These are phyloP conservation scores for Hemichromis elongatus DNA, from an alignment of 2,113 vertebrate genomes.

Conservation along the genomic window DNA sequence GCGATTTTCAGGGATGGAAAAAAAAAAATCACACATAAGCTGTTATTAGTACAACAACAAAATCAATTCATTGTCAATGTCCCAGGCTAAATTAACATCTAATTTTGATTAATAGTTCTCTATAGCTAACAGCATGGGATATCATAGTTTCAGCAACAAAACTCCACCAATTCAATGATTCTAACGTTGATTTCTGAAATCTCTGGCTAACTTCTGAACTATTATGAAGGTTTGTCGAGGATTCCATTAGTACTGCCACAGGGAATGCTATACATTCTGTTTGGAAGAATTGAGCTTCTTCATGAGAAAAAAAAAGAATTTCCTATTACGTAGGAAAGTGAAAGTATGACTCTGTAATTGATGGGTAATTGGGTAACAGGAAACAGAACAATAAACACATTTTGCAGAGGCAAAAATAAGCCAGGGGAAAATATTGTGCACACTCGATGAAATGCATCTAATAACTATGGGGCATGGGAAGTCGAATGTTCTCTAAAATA, in stretches of 20 bases:
- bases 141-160: too few relatives aligned
- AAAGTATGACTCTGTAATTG: conserved; percentile 7
- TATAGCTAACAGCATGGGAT: too few relatives aligned
- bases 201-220: too few relatives aligned
- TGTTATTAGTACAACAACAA: too few relatives aligned
- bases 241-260: conserved; percentile 52
- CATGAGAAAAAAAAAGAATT: conserved; percentile 46
- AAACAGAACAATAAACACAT: conserved; percentile 6
- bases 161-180: neutral
- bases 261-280: conserved; percentile 29
- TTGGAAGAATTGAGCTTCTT: conserved; percentile 33
- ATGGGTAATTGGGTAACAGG: conserved; percentile 24
- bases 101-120: too few relatives aligned
- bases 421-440: neutral
- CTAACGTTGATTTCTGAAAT: neutral
- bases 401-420: neutral
- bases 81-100: too few relatives aligned
- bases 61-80: too few relatives aligned
- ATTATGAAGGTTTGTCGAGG: too few relatives aligned
- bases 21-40: too few relatives aligned
- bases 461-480: neutral
- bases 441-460: neutral
- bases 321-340: conserved; percentile 30
- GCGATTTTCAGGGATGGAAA: too few relatives aligned
- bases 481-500: conserved; percentile 13